Evolutionary conservation across 2,113 vertebrate species (phyloP).

Genomic region (Malurus elegans): DNA sequence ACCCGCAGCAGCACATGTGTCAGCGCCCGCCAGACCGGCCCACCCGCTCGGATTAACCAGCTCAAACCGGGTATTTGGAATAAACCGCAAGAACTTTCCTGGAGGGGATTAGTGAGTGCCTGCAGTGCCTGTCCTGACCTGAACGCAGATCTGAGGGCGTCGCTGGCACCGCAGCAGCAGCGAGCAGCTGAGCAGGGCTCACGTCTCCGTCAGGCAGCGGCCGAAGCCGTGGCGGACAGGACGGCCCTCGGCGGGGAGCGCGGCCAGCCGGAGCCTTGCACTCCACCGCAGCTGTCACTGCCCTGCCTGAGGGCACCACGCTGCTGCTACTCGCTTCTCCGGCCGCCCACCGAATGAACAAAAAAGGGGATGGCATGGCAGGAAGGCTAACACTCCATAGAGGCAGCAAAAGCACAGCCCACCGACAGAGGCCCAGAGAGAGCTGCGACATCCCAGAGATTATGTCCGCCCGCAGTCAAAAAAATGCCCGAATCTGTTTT

Average conservation of each 20-base stretch:
- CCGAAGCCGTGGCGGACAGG: rapidly evolving
- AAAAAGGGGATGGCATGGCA: neutral
- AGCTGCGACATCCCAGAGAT: neutral
- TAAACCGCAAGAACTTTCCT: neutral
- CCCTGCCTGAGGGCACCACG: rapidly evolving
- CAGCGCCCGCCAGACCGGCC: neutral
- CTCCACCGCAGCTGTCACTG: neutral
- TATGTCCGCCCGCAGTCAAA: neutral
- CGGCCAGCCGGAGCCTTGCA: neutral
- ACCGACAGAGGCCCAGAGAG: neutral
- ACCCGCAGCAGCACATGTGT: neutral
- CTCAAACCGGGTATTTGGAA: neutral
- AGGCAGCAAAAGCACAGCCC: neutral
- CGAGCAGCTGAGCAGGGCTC: neutral
- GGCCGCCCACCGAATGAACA: rapidly evolving
- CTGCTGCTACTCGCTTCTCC: neutral
- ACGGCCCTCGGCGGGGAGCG: rapidly evolving
- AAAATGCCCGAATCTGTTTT: neutral
- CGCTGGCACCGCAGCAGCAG: neutral
- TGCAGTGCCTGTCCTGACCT: neutral
- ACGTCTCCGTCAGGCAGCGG: rapidly evolving
- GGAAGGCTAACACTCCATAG: rapidly evolving
- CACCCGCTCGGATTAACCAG: neutral
- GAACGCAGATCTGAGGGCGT: neutral
- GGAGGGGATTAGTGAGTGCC: neutral